Evolutionary conservation across 2,888 invertebrate genomes (phyloP).

Genomic region (Drosophila setosimentum): DNA sequence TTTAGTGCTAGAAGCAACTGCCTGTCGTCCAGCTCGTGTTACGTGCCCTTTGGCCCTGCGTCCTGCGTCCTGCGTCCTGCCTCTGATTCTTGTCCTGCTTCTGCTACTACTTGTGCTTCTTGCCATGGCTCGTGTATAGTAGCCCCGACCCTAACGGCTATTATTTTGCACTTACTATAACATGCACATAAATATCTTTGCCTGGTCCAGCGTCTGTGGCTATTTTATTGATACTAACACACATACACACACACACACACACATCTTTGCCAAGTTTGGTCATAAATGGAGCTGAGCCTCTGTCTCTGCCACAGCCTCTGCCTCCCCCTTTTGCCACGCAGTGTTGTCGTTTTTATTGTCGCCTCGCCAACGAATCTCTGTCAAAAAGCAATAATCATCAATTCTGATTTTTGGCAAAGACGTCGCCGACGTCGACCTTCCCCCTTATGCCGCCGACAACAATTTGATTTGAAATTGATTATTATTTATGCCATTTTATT

Average conservation of each 20-base stretch:
- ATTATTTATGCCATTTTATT: constrained; percentile 80
- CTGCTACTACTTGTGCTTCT: constrained; percentile 5
- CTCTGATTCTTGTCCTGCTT: constrained; percentile 2
- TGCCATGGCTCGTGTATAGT: neutral
- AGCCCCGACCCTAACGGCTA: constrained; percentile 60
- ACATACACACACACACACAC: constrained; percentile 28
- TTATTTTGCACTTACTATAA: constrained; percentile 81
- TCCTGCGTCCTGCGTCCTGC: constrained; percentile 6
- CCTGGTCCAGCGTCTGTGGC: constrained; percentile 64
- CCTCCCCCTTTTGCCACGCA: neutral
- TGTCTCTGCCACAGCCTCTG: constrained; percentile 22
- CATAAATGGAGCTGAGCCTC: constrained; percentile 56
- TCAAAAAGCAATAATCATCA: constrained; percentile 85
- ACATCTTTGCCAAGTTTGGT: constrained; percentile 34
- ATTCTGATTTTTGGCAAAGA: constrained; percentile 83
- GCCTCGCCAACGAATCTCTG: constrained; percentile 75
- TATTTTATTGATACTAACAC: constrained; percentile 79
- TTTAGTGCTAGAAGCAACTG: constrained; percentile 55
- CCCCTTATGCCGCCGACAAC: constrained; percentile 8
- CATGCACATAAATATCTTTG: constrained; percentile 79
- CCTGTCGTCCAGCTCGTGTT: constrained; percentile 53
- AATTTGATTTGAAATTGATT: constrained; percentile 83
- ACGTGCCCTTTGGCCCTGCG: constrained; percentile 49
- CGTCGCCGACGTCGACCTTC: constrained; percentile 20
- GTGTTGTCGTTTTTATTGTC: constrained; percentile 69